phyloP scores from a whole-genome alignment of 1,140 invertebrate genomes.

The Panagrolaimus sp. region DNA sequence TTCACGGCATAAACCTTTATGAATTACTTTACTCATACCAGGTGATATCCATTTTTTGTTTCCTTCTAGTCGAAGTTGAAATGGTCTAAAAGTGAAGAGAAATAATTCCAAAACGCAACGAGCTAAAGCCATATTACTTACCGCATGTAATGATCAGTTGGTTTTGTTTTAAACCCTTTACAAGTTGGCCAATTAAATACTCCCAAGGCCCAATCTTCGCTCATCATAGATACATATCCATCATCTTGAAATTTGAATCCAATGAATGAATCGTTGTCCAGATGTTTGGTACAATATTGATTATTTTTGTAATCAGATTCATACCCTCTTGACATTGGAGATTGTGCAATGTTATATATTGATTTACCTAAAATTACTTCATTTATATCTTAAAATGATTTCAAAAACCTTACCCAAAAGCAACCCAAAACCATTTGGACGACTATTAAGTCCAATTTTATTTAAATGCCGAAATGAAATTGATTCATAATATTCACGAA shows the following conservation, averaged over 20 bases:
- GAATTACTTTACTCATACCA: neutral
- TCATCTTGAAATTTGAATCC: neutral
- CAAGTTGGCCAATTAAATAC: neutral
- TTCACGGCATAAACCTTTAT: neutral
- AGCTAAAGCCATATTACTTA: neutral
- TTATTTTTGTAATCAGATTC: neutral
- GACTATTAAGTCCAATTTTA: constrained; percentile 20
- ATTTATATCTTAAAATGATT: neutral
- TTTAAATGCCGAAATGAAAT: constrained; percentile 20
- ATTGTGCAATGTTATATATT: neutral
- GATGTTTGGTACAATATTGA: neutral
- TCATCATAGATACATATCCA: neutral
- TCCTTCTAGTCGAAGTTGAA: neutral
- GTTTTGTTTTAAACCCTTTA: neutral
- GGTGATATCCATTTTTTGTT: neutral
- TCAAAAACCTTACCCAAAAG: neutral
- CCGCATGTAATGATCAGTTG: constrained; percentile 7
- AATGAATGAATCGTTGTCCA: neutral
- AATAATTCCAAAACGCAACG: no score
- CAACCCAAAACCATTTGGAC: constrained; percentile 20
- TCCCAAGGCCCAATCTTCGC: neutral
- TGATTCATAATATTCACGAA: constrained; percentile 25
- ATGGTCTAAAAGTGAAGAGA: constrained; percentile 2
- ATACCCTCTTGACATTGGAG: neutral
- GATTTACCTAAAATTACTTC: neutral